phyloP scores from a whole-genome alignment of 2,888 invertebrate species.

The Oscheius myriophilus region DNA sequence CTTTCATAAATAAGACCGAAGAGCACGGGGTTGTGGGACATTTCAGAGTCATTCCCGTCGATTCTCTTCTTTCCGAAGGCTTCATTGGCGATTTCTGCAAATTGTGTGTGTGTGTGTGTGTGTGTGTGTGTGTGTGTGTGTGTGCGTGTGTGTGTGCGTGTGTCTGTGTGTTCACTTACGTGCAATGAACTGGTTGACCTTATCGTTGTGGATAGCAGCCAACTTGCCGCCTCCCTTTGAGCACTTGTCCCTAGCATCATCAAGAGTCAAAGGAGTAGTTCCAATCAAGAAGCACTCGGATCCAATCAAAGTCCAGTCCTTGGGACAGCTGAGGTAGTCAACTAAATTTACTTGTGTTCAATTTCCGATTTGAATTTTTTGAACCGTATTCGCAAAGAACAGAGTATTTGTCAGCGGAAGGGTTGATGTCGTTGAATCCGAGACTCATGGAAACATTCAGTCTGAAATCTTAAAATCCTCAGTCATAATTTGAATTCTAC shows the following conservation, averaged over 20 bases:
- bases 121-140: not conserved
- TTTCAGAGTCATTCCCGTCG: not conserved
- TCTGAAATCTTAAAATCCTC: not conserved
- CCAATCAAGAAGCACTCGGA: constrained; percentile 24
- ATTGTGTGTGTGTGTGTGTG: not conserved
- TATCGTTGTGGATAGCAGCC: constrained; percentile 28
- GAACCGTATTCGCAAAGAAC: constrained; percentile 38
- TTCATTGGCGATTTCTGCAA: constrained; percentile 19
- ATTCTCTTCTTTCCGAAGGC: not conserved
- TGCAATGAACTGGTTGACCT: constrained; percentile 22
- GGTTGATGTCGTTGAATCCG: constrained; percentile 37
- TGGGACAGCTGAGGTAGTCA: constrained; percentile 21
- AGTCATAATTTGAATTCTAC: constrained; percentile 8
- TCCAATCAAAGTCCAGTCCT: constrained; percentile 18
- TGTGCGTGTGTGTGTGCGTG: not conserved
- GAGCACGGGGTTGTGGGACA: constrained; percentile 25
- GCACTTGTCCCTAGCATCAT: not conserved
- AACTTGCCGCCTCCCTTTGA: constrained; percentile 5
- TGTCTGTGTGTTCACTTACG: not conserved
- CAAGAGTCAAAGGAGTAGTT: not conserved
- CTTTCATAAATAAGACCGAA: constrained; percentile 24
- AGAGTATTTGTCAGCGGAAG: constrained; percentile 21
- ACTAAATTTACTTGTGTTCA: not conserved
- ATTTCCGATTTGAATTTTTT: not conserved
- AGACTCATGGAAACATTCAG: constrained; percentile 8